Conservation (phyloP, 2,797 vertebrate species). For the Ptychobarbus kaznakovi region DNA sequence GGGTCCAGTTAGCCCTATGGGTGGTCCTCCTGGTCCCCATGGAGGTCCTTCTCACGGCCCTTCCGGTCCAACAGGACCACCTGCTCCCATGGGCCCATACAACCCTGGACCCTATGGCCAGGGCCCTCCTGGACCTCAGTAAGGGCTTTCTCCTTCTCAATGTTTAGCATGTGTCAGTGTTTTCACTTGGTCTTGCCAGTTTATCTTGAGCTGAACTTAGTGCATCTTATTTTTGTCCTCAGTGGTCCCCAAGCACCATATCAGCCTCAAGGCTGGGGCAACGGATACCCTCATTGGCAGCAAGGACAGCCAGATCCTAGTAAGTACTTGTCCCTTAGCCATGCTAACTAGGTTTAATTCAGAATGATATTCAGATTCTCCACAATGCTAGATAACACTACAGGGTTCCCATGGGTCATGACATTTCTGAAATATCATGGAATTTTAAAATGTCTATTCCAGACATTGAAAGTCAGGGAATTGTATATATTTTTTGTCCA, state of each 20-base stretch:
- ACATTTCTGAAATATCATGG: too few relatives aligned
- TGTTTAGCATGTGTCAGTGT: background rate
- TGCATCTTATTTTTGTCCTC: constrained; percentile 22
- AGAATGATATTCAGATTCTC: background rate
- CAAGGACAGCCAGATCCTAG: constrained; percentile 97
- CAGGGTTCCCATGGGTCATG: too few relatives aligned
- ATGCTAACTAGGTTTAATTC: background rate
- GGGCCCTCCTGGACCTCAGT: constrained; percentile 97
- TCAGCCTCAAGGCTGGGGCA: constrained; percentile 98
- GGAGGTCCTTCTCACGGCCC: constrained; percentile 96
- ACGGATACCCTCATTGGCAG: constrained; percentile 98
- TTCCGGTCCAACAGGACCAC: constrained; percentile 93
- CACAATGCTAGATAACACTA: background rate
- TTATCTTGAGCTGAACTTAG: background rate
- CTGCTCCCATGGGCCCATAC: constrained; percentile 96
- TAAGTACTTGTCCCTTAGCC: constrained; percentile 69
- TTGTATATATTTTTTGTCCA: too few relatives aligned
- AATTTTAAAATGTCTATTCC: too few relatives aligned
- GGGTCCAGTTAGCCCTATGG: constrained; percentile 97
- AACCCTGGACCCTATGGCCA: constrained; percentile 97
- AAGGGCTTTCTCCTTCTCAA: constrained; percentile 68
- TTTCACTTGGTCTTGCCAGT: background rate
- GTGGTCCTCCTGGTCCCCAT: constrained; percentile 93
- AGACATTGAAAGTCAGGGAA: too few relatives aligned
- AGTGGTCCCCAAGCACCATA: constrained; percentile 97